Base-by-base conservation (phyloP, 2,888 invertebrate genomes). In the Automeris io region DNA sequence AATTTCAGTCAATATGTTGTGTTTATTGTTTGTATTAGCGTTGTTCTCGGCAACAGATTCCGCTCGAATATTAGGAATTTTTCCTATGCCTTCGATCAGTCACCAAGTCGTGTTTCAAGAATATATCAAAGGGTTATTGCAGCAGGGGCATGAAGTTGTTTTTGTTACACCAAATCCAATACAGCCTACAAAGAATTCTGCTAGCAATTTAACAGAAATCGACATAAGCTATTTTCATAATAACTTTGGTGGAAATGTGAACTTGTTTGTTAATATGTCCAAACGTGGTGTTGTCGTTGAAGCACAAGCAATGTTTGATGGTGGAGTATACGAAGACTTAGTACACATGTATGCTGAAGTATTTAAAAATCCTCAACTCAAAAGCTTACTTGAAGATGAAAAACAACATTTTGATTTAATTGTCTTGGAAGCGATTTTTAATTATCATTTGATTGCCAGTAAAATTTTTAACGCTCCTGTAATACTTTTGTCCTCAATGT, bases 61-160 rank as follows among this genome's bases (percentile, higher is more conserved):
- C 11, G 70, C 70, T 1, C 62, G 58, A 41, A 80, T 82, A 22
- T 43, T 82, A 18, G 70, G 55, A 0, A 46, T 77, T 0, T 54
- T 69, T 32, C 60, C 77, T 0, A 45, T 51, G 3, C 67, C 78
- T 2, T 69, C 77, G 0, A 53, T 73, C 21, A 85, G 79, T 39
- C 82, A 83, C 42, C 77, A 78, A 46, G 49, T 70, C 0, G 65
- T 73, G 1, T 76, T 61, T 35, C 55, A 62, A 22, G 51, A 61
- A 0, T 39, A 81, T 1, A 61, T 65, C 6, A 41, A 57, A 5
- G 74, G 71, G 29, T 46, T 87, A 12, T 60, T 63, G 0, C 59
- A 54, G 22, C 55, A 68, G 12, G 83, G 81, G 2, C 83, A 87
- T 35, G 57, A 83, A 35, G 37, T 86, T 0, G 63, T 70, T 0